phyloP scores from a whole-genome alignment of 64 coral and sea anemone genomes.

The Pachyseris speciosa region DNA sequence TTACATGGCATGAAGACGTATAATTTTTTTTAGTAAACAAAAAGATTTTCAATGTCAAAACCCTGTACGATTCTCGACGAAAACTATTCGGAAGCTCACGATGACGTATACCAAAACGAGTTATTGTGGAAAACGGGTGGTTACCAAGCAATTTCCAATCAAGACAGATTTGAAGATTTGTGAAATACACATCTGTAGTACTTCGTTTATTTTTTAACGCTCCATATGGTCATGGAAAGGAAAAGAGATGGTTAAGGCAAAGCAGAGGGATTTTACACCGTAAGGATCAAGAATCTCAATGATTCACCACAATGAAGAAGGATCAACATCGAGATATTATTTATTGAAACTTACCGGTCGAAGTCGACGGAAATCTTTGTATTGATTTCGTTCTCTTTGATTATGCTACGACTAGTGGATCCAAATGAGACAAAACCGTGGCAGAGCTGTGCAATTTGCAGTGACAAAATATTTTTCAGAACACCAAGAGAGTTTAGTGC shows the following conservation, averaged over 20 bases:
- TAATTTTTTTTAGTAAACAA: too few relatives aligned
- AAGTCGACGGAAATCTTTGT: background rate
- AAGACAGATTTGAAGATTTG: background rate
- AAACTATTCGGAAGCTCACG: background rate
- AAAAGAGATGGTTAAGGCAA: background rate
- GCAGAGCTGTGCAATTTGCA: slow-evolving; percentile 91
- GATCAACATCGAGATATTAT: slow-evolving; percentile 71
- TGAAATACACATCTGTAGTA: too few relatives aligned
- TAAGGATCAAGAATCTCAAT: background rate
- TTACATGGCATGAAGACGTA: too few relatives aligned
- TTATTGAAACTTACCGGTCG: slow-evolving; percentile 62
- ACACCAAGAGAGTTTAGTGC: slow-evolving; percentile 85
- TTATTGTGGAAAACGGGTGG: slow-evolving; percentile 38
- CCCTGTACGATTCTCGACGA: background rate
- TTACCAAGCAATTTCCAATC: slow-evolving; percentile 32
- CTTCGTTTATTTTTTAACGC: background rate
- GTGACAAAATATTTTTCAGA: slow-evolving; percentile 86
- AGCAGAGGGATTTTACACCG: background rate
- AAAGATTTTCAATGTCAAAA: too few relatives aligned
- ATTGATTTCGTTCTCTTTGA: background rate
- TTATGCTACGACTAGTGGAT: slow-evolving; percentile 94
- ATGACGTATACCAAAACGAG: background rate
- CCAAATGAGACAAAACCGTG: slow-evolving; percentile 85
- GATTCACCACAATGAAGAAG: slow-evolving; percentile 25
- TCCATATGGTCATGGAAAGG: background rate